These are phyloP conservation scores for Phyllotreta cruciferae DNA, from an alignment of 2,888 invertebrate species.

Conservation along the genomic window DNA sequence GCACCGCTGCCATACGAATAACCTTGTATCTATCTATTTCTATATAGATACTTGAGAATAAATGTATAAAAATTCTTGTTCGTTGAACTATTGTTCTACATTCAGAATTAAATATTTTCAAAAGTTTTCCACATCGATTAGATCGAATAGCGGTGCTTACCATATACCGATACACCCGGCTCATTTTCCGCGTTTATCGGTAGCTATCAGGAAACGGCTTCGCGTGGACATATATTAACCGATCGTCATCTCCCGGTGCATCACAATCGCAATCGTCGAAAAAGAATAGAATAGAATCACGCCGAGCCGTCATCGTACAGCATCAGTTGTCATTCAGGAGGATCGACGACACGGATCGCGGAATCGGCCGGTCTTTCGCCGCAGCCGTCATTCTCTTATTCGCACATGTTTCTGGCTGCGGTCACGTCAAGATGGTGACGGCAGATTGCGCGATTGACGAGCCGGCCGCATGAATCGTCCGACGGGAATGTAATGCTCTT, in stretches of 20 bases:
- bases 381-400: conserved; percentile 50
- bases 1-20: no score
- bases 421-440: conserved; percentile 58
- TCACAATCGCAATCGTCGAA: conserved; percentile 9
- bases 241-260: conserved; percentile 28
- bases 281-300: conserved; percentile 29
- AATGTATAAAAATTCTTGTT: no score
- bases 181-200: conserved; percentile 4
- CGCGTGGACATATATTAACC: conserved; percentile 28
- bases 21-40: no score
- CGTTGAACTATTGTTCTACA: no score
- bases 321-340: conserved; percentile 47
- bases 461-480: conserved; percentile 43
- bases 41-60: no score
- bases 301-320: conserved; percentile 34
- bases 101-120: no score
- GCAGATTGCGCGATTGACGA: conserved; percentile 58
- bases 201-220: conserved; percentile 28
- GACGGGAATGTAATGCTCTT: conserved; percentile 12
- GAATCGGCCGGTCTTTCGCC: conserved; percentile 40
- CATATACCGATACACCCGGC: neutral
- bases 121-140: no score
- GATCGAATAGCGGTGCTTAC: no score
- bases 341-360: conserved; percentile 43
- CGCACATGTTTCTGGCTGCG: conserved; percentile 55